These are phyloP conservation scores for Acomys russatus DNA, from an alignment of 2,797 vertebrate genomes.

Conservation along the genomic window DNA sequence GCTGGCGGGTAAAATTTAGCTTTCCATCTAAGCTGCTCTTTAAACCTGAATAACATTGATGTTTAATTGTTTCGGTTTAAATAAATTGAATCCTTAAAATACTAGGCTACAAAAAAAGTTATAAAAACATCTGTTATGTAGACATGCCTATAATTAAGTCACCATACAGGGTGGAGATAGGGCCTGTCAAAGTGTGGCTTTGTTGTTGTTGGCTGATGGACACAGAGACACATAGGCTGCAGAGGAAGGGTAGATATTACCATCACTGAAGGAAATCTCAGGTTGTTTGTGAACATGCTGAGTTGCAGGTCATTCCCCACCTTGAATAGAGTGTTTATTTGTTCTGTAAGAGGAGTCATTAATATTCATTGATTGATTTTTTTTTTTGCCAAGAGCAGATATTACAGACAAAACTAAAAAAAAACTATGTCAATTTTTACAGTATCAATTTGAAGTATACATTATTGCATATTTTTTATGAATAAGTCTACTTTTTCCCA, in stretches of 20 bases:
- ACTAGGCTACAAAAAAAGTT: background rate
- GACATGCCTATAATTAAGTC: background rate
- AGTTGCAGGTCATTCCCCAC: background rate
- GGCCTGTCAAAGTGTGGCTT: background rate
- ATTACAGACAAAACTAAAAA: background rate
- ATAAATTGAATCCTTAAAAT: background rate
- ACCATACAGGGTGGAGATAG: background rate
- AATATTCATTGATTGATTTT: background rate
- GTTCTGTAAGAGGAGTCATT: background rate
- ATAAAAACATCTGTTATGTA: background rate
- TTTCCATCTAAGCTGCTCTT: background rate
- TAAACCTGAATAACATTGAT: background rate
- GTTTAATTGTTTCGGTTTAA: slow-evolving; percentile 40
- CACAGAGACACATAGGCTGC: background rate
- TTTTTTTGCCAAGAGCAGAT: background rate
- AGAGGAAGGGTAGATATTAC: background rate
- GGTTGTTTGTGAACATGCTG: background rate
- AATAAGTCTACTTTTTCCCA: background rate
- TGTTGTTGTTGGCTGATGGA: background rate
- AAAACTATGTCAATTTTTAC: background rate
- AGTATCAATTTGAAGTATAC: background rate
- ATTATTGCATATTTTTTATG: background rate
- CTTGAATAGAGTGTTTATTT: background rate
- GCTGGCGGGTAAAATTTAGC: slow-evolving; percentile 36
- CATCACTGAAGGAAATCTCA: background rate